Percentiles rank a stretch among this genome's conserved stretches.
Conservation (phyloP, 2,797 vertebrate genomes). For the Sebastes hubbsi region DNA sequence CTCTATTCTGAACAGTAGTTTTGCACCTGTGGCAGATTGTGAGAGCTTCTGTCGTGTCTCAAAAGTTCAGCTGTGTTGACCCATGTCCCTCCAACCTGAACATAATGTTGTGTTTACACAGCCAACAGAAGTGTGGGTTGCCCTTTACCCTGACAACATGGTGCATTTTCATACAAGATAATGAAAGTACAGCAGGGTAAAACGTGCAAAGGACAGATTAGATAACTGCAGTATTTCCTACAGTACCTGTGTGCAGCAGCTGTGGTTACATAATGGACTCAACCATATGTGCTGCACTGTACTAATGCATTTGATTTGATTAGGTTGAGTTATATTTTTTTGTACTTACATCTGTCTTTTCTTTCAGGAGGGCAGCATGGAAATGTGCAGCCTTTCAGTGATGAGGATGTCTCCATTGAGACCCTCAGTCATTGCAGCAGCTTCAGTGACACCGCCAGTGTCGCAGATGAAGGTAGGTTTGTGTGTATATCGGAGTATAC, state of each 20-base stretch:
- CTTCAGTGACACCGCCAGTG: slow-evolving; percentile 91
- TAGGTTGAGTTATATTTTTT: not conserved
- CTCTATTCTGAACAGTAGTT: not conserved
- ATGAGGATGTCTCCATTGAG: slow-evolving; percentile 97
- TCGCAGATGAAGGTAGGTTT: slow-evolving; percentile 90
- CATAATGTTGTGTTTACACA: slow-evolving; percentile 25
- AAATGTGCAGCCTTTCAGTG: slow-evolving; percentile 94
- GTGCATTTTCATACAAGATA: slow-evolving; percentile 15
- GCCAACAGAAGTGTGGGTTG: not conserved
- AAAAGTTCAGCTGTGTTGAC: not conserved
- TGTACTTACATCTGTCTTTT: not conserved
- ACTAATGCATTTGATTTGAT: not conserved
- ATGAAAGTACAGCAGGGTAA: slow-evolving; percentile 6
- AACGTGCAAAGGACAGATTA: slow-evolving; percentile 38
- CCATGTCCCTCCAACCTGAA: not conserved
- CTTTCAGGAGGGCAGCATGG: slow-evolving; percentile 89
- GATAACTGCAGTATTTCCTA: slow-evolving; percentile 38
- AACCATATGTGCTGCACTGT: not conserved
- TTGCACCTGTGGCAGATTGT: not conserved
- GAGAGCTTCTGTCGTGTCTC: not conserved
- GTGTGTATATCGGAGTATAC: not conserved
- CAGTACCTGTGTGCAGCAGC: slow-evolving; percentile 22
- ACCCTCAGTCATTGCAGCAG: slow-evolving; percentile 99
- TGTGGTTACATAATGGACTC: slow-evolving; percentile 43
- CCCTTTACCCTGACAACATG: slow-evolving; percentile 12